Evolutionary conservation across 2,888 invertebrate genomes (phyloP).

Genomic region (Machimus atricapillus): DNA sequence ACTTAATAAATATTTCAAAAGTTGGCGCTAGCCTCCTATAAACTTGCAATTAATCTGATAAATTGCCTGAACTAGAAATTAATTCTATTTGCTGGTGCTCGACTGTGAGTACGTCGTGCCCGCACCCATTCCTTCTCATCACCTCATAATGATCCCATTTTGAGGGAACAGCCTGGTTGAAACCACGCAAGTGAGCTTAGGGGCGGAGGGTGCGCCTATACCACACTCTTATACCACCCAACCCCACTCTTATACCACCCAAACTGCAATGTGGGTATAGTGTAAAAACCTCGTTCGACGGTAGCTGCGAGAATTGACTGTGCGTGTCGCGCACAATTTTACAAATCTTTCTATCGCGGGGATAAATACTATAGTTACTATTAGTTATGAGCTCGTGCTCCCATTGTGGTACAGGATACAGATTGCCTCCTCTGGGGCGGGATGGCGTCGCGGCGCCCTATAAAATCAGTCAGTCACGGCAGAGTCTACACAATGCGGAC

Average conservation of each 20-base stretch:
- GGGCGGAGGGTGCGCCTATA: not conserved
- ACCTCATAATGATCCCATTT: not conserved
- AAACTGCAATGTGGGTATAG: not conserved
- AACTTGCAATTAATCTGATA: slow-evolving; percentile 10
- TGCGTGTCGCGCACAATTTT: not conserved
- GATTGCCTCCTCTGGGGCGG: not conserved
- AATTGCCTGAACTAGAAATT: not conserved
- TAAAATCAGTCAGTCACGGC: not conserved
- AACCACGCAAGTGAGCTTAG: not conserved
- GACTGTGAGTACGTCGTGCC: not conserved
- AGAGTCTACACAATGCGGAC: not conserved
- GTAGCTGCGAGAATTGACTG: not conserved
- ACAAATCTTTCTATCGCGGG: not conserved
- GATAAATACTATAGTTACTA: not conserved
- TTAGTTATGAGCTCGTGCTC: not conserved
- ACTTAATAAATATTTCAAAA: slow-evolving; percentile 20
- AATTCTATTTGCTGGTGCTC: not conserved
- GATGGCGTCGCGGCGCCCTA: not conserved
- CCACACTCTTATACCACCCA: not conserved
- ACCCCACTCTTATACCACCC: not conserved
- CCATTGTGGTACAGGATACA: not conserved
- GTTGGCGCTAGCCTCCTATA: not conserved
- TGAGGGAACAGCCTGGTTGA: not conserved
- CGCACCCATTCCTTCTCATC: not conserved
- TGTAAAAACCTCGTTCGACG: not conserved